Percentiles rank a stretch among this genome's conserved stretches.
phyloP scores from a whole-genome alignment of 2,113 vertebrate species.

The Forbesichthys papilliferus region DNA sequence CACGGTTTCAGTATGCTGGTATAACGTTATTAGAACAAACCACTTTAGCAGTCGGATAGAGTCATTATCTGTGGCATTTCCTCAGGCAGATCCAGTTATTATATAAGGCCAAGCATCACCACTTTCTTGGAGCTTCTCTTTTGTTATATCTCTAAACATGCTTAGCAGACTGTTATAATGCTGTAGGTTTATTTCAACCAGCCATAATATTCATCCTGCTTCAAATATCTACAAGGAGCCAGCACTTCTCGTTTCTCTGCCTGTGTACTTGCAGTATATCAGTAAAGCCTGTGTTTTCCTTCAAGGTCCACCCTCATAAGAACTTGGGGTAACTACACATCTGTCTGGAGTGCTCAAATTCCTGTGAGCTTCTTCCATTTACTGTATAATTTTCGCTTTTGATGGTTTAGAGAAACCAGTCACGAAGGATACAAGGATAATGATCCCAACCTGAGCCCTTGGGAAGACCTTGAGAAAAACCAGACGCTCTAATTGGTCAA shows the following conservation, averaged over 20 bases:
- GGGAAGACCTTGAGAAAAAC: not conserved
- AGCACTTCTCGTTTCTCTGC: too few species aligned
- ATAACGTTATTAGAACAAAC: not conserved
- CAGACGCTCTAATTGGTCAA: not conserved
- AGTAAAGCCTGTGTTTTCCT: not conserved
- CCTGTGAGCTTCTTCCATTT: not conserved
- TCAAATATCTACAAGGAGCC: too few species aligned
- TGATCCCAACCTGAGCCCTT: not conserved
- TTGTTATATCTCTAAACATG: too few species aligned
- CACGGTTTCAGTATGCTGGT: constrained; percentile 7
- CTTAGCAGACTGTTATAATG: too few species aligned
- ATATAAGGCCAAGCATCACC: too few species aligned
- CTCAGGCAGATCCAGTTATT: too few species aligned
- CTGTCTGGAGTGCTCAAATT: not conserved
- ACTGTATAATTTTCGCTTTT: not conserved
- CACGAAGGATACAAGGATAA: not conserved
- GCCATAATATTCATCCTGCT: too few species aligned
- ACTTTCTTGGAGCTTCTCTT: too few species aligned
- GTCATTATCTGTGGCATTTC: not conserved
- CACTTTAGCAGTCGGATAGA: not conserved
- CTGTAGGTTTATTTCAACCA: too few species aligned
- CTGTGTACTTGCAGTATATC: too few species aligned
- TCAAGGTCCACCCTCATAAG: not conserved
- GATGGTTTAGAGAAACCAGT: not conserved
- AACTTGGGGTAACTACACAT: not conserved